phyloP scores from a whole-genome alignment of 2,888 invertebrate species.

The Aplocera efformata region DNA sequence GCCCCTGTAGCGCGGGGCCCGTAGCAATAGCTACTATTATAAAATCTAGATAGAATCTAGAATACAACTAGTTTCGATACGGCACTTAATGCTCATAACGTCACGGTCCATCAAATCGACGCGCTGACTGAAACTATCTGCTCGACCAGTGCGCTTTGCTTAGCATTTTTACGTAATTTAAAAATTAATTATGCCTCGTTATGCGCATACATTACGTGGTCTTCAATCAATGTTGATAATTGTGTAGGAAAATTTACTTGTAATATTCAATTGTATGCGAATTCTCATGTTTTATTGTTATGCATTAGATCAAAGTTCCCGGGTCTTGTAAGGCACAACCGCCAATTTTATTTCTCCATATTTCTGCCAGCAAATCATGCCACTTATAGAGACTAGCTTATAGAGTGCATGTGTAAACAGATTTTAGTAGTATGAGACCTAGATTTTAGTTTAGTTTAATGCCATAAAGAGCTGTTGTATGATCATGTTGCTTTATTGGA shows the following conservation, averaged over 20 bases:
- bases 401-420: too few species aligned
- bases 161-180: slow-evolving; percentile 44
- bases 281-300: slow-evolving; percentile 6
- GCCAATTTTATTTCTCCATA: too few species aligned
- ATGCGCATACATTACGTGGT: slow-evolving; percentile 33
- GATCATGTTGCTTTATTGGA: too few species aligned
- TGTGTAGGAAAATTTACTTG: slow-evolving; percentile 4
- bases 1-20: too few species aligned
- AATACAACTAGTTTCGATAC: slow-evolving; percentile 3
- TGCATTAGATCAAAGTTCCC: too few species aligned
- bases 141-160: slow-evolving; percentile 22
- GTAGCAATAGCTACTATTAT: too few species aligned
- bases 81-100: slow-evolving; percentile 12
- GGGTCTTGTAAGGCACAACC: too few species aligned
- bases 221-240: slow-evolving; percentile 23
- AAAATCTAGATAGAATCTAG: slow-evolving; percentile 5
- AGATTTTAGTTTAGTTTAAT: too few species aligned
- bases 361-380: too few species aligned
- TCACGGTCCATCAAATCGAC: slow-evolving; percentile 34
- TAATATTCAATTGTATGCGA: slow-evolving; percentile 9
- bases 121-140: slow-evolving; percentile 33
- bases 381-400: too few species aligned
- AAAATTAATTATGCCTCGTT: slow-evolving; percentile 39
- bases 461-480: too few species aligned
- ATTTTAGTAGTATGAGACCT: too few species aligned